Base-by-base conservation (phyloP, 2,113 vertebrate genomes). In the Scolopax mira region DNA sequence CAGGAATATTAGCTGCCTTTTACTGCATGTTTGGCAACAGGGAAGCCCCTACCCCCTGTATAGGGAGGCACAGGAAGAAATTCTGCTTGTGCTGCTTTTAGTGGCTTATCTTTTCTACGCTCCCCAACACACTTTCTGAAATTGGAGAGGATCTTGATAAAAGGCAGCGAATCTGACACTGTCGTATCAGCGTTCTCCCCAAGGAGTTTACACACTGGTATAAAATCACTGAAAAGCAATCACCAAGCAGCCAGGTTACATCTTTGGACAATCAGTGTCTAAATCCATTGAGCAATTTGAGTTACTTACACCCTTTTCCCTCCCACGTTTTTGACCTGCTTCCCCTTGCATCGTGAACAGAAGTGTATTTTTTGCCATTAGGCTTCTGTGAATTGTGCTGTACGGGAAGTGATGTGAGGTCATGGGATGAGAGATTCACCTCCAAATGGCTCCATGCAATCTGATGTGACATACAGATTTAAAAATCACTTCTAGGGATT, bases 201-300 rank as follows among this genome's bases (percentile, higher is more conserved):
- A 58, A 33, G 82, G 93, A 74, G 42, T 91, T 94, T 49, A 78
- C 72, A 78, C 49, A 70, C 18, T 55, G 64, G 44, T 88, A 66
- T 87, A 94, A 97, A 96, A 97, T 97, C 86, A 83, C 77, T 85
- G 94, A 94, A 87, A 95, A 93, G 42, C 73, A 93, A 96, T 96
- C 90, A 90, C 27, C 2, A 42, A 92, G 35, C 73, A 96, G 61
- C 55, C 35, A 71, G 72, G 84, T 71, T 70, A 70, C 84, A 90
- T 54, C 83, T 96, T 97, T 25, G 67, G 84, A 94, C 95, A 89
- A 92, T 66, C 66, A 79, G 35, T 51, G 69, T 84, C 86, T 83
- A 84, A 95, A 89, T 85, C 91, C 85, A 81, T 18, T 83, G 51
- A 93, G 41, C 70, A 90, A 83, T 94, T 28, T 66, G 41, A 90